Evolutionary conservation across 1,140 invertebrate genomes (phyloP).

Genomic region (Ceratosolen solmsi): DNA sequence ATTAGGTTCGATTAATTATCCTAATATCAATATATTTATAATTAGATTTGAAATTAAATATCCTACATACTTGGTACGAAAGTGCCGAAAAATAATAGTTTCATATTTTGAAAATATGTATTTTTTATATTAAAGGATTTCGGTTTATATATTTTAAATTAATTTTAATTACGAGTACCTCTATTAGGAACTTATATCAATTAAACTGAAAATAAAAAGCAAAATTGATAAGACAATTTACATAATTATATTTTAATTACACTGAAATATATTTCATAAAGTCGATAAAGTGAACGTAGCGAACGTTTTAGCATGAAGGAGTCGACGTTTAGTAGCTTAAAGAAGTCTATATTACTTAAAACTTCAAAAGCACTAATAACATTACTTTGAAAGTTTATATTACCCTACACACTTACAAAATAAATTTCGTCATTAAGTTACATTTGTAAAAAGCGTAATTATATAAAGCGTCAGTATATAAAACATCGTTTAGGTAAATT

Average conservation of each 20-base stretch:
- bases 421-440: neutral
- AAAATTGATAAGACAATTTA: neutral
- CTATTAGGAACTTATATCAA: too few species aligned
- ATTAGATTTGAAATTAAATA: too few species aligned
- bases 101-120: neutral
- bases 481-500: neutral
- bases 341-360: too few species aligned
- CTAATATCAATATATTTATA: too few species aligned
- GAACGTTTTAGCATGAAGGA: neutral
- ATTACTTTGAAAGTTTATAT: neutral
- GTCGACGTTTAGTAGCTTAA: too few species aligned
- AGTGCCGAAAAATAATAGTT: too few species aligned
- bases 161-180: too few species aligned
- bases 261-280: neutral
- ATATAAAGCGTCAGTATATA: neutral
- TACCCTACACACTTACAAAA: neutral
- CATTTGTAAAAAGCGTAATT: neutral
- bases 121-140: neutral
- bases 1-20: too few species aligned
- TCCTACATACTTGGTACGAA: too few species aligned
- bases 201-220: neutral
- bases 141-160: too few species aligned
- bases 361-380: neutral
- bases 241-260: neutral
- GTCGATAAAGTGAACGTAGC: neutral